A percentile compares a stretch with the other conserved stretches of the same genome.
Evolutionary conservation across 2,888 invertebrate genomes (phyloP).

Genomic region (Pseudococcus jackbeardsleyi): DNA sequence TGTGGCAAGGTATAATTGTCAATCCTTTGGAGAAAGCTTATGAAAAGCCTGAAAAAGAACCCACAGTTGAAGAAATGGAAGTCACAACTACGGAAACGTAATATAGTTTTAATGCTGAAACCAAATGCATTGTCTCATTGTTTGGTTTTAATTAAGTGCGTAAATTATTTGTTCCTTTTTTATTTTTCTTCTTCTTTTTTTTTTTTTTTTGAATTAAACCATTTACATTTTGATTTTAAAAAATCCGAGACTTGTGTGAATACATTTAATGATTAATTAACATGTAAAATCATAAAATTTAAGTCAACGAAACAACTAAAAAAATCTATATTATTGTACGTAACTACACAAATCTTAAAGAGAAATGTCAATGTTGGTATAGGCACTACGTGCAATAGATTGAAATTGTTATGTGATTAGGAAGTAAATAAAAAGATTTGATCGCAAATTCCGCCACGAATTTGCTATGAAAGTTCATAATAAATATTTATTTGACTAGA

Average conservation of each 20-base stretch:
- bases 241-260: neutral
- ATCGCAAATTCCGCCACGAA: no score
- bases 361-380: no score
- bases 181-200: no score
- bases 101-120: neutral
- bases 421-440: no score
- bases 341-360: no score
- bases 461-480: neutral
- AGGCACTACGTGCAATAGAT: no score
- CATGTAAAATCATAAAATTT: neutral
- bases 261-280: neutral
- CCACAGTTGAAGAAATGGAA: conserved; percentile 74
- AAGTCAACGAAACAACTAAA: neutral
- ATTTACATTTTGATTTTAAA: no score
- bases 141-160: no score
- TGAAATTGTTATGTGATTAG: no score
- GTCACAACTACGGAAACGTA: conserved; percentile 68
- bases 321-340: neutral
- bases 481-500: neutral
- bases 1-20: conserved; percentile 97
- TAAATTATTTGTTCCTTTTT: neutral
- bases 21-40: conserved; percentile 95
- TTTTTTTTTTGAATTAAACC: no score
- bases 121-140: no score
- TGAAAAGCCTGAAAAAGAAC: conserved; percentile 78